Evolutionary conservation across 2,888 invertebrate genomes (phyloP).

Genomic region (Pasiphila rectangulata): DNA sequence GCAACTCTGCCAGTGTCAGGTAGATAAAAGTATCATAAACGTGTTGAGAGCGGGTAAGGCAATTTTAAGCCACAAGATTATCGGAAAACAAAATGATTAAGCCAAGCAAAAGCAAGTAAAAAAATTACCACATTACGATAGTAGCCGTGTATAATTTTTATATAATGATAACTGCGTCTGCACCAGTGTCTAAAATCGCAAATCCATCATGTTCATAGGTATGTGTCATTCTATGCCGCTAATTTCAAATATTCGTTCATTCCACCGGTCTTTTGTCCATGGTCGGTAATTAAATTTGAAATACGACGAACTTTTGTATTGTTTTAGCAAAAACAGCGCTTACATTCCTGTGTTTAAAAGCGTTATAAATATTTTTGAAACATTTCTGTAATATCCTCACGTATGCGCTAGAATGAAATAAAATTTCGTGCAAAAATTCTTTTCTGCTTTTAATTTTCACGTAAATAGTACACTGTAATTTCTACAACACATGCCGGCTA

Average conservation of each 20-base stretch:
- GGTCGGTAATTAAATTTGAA: constrained; percentile 9
- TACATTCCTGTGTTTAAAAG: constrained; percentile 12
- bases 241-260: constrained; percentile 5
- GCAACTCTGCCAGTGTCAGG: no score
- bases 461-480: constrained; percentile 23
- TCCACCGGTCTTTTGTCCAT: not conserved
- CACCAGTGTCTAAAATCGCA: no score
- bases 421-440: constrained; percentile 24
- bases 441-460: constrained; percentile 27
- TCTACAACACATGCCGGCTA: constrained; percentile 8
- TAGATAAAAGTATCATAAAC: no score
- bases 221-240: not conserved
- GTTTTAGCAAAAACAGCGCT: constrained; percentile 7
- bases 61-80: no score
- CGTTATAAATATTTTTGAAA: constrained; percentile 21
- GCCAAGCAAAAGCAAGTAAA: no score
- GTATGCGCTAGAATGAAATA: constrained; percentile 24
- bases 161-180: no score
- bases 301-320: constrained; percentile 11
- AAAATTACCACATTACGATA: no score
- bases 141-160: no score
- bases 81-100: no score
- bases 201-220: not conserved
- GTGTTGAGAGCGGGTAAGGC: no score
- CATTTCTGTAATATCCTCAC: constrained; percentile 18